Percentiles rank a stretch among this genome's conserved stretches.
These are phyloP conservation scores for Uromys caudimaculatus DNA, from an alignment of 2,797 vertebrate species.

Conservation along the genomic window DNA sequence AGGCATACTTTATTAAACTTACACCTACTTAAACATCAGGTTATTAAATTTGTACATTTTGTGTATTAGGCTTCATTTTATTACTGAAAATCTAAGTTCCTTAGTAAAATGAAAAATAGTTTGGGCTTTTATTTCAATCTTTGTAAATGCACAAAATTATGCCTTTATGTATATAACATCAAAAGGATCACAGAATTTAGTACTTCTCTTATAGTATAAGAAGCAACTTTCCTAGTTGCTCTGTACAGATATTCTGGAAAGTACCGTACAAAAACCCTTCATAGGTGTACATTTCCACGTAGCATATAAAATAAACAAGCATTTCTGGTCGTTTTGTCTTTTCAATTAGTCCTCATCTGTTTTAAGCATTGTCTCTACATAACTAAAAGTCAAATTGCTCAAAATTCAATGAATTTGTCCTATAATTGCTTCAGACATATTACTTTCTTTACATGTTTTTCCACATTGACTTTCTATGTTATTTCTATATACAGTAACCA, in stretches of 20 bases:
- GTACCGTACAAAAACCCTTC: neutral
- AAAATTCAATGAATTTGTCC: neutral
- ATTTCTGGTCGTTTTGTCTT: neutral
- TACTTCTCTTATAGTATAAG: neutral
- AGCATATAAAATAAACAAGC: neutral
- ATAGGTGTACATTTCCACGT: neutral
- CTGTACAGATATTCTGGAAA: neutral
- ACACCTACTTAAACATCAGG: neutral
- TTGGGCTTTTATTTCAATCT: neutral
- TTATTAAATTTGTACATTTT: neutral
- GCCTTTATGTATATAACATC: conserved; percentile 10
- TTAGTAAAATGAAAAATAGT: neutral
- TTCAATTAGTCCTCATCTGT: neutral
- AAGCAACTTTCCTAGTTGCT: neutral
- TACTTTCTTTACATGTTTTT: neutral
- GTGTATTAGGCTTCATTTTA: neutral
- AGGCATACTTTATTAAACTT: neutral
- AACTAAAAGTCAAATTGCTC: neutral
- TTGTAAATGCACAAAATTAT: neutral
- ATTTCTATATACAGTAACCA: neutral
- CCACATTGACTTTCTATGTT: neutral
- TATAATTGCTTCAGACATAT: neutral
- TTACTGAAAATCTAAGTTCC: neutral
- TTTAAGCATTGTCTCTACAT: neutral
- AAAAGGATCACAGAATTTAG: neutral